phyloP scores from a whole-genome alignment of 64 coral and sea anemone genomes.

The Dendronephthya gigantea region DNA sequence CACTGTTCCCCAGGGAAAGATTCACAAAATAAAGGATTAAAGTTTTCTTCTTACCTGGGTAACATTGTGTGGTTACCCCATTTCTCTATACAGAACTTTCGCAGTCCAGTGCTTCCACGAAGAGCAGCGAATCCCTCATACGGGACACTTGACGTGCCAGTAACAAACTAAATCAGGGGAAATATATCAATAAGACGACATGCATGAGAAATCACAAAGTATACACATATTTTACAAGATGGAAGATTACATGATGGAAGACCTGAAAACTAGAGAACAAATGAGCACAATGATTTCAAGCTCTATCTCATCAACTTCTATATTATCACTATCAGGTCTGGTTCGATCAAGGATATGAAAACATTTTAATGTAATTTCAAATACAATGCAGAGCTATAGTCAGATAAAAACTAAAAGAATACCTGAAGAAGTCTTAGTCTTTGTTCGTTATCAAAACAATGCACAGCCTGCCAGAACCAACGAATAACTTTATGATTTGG shows the following conservation, averaged over 20 bases:
- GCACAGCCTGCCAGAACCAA: conserved; percentile 92
- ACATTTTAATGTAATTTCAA: too few species aligned
- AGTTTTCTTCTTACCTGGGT: conserved; percentile 50
- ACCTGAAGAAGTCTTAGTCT: conserved; percentile 90
- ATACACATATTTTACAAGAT: too few species aligned
- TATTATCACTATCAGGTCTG: too few species aligned
- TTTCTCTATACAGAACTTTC: conserved; percentile 95
- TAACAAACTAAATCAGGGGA: conserved; percentile 59
- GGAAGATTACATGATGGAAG: too few species aligned
- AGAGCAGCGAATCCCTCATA: conserved; percentile 93
- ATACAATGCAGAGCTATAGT: background rate
- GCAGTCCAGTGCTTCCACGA: conserved; percentile 82
- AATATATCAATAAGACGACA: too few species aligned
- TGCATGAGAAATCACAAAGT: too few species aligned
- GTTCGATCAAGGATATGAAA: too few species aligned
- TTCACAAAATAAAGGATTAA: too few species aligned
- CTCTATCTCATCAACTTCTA: too few species aligned
- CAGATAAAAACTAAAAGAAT: background rate
- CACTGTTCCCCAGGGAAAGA: too few species aligned
- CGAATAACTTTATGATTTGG: conserved; percentile 86
- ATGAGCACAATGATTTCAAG: too few species aligned
- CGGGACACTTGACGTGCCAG: conserved; percentile 91
- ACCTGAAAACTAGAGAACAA: too few species aligned
- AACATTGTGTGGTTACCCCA: conserved; percentile 86
- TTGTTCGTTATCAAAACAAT: conserved; percentile 94